phyloP scores from a whole-genome alignment of 2,888 invertebrate genomes.

The Odontocerum albicorne region DNA sequence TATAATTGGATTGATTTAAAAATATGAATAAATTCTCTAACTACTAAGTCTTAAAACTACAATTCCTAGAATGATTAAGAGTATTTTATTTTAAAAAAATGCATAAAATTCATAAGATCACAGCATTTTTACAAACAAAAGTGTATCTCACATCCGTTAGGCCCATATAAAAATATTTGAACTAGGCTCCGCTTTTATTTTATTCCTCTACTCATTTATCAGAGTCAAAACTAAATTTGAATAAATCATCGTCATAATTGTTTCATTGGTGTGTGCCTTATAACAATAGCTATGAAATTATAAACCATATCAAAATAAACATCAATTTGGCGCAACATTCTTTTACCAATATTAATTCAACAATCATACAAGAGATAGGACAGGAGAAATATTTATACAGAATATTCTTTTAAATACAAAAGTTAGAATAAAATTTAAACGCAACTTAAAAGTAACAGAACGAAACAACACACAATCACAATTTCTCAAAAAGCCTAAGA shows the following conservation, averaged over 20 bases:
- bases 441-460: no score
- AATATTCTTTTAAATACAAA: no score
- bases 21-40: no score
- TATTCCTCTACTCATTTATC: background rate
- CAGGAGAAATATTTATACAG: no score
- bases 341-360: no score
- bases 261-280: background rate
- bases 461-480: no score
- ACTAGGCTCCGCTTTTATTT: background rate
- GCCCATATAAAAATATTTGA: conserved; percentile 12
- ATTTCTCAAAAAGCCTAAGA: conserved; percentile 17
- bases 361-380: no score
- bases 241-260: no score
- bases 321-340: conserved; percentile 22
- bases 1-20: no score
- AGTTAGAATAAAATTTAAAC: no score
- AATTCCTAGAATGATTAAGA: conserved; percentile 12
- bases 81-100: conserved; percentile 17
- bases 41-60: conserved; percentile 3
- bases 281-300: background rate
- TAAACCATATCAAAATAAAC: conserved; percentile 26
- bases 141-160: conserved; percentile 6
- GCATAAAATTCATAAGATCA: conserved; percentile 25
- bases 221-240: background rate
- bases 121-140: conserved; percentile 15